phyloP scores from a whole-genome alignment of 2,888 invertebrate genomes.

The Myopa testacea region DNA sequence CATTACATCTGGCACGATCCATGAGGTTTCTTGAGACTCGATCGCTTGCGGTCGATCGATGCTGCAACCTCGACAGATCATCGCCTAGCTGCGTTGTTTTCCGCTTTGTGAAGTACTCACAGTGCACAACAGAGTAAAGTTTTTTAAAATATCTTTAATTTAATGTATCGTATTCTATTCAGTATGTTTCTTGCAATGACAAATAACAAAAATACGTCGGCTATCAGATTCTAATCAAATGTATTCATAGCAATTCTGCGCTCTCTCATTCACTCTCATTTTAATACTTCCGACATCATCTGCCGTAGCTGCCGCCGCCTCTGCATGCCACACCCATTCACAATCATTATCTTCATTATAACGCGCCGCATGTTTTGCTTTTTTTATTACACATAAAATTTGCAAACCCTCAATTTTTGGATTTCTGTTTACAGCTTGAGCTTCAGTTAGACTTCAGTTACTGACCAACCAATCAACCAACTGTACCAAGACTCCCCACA shows the following conservation, averaged over 20 bases:
- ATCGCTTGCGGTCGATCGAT: conserved; percentile 32
- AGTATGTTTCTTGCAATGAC: too few relatives aligned
- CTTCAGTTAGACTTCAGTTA: not conserved
- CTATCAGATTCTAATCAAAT: too few relatives aligned
- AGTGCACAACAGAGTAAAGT: too few relatives aligned
- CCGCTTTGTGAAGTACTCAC: not conserved
- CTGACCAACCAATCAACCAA: not conserved
- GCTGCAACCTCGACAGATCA: conserved; percentile 3
- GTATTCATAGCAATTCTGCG: not conserved
- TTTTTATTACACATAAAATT: not conserved
- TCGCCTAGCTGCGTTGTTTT: not conserved
- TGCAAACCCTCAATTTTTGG: conserved; percentile 8
- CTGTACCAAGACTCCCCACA: not conserved
- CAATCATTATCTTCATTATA: not conserved
- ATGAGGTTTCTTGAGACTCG: conserved; percentile 34
- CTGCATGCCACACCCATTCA: conserved; percentile 12
- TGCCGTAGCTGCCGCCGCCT: not conserved
- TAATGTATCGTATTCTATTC: too few relatives aligned
- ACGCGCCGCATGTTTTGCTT: not conserved
- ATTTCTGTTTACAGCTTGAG: conserved; percentile 26
- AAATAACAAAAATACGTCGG: too few relatives aligned
- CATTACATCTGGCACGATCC: conserved; percentile 49
- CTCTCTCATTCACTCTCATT: conserved; percentile 14
- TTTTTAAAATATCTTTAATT: too few relatives aligned
- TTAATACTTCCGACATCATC: not conserved